Evolutionary conservation across 2,888 invertebrate genomes (phyloP), one percentile per base, ranked within the genome.

Genomic region (Ferdinandea cuprea): DNA sequence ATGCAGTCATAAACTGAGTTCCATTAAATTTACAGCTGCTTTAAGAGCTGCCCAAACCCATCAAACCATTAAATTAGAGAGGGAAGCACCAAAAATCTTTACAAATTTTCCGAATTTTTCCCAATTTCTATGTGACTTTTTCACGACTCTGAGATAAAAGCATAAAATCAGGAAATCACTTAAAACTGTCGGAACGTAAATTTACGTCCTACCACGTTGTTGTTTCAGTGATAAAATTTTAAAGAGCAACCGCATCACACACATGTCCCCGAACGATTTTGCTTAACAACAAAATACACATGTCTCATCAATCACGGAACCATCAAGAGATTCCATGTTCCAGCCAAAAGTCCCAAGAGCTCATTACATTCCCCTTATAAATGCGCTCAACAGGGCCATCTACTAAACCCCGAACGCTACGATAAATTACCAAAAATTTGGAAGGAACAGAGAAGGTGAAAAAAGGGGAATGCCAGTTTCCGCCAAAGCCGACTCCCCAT

Each of bases 311-410:
- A 63, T 48, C 35, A 37, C 15, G 5, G 48, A 25, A 15, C 17
- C 8, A 19, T 13, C 19, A 44, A 44, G 9, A 2, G 15, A 8
- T 17, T 17, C 28, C 30, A 44, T 21, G 19, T 9, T 13, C 2
- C 11, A 15, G 15, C 37, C 35, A 13, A 9, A n/a, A 11, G 28
- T 44, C 42, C 44, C 59, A 2, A 17, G 30, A 19, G 30, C 59
- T 59, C 30, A 59, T 44, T 44, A 44, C 42, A 30, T n/a, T 11
- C 30, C 5, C 44, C 11, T 25, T 44, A 5, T 44, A 44, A 11
- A 58, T 28, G 25, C 40, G 58, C 15, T 56, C 35, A 32, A 54
- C 32, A 54, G 54, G 32, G 35, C 13, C 54, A 37, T 17, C 15
- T 8, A 11, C 19, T 19, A 19, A 54, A n/a, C 21, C 13, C 21